Conservation (phyloP, 2,888 invertebrate species). For the Drosophila formosana region DNA sequence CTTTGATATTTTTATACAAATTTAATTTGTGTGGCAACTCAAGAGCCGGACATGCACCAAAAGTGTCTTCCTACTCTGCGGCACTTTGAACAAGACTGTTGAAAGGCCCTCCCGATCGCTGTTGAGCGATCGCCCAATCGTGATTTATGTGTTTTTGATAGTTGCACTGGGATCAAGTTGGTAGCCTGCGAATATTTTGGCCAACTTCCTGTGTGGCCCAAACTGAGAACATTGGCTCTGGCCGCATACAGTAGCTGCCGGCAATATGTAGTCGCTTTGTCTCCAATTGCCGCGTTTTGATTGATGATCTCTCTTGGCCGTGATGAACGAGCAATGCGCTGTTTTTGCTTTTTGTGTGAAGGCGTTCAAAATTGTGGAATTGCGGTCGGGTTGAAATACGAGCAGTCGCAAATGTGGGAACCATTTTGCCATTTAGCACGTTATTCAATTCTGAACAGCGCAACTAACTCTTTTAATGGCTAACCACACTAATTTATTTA, state of each 20-base stretch:
- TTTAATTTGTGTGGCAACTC: conserved; percentile 75
- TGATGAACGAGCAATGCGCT: conserved; percentile 48
- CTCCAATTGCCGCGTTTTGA: conserved; percentile 55
- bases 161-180: conserved; percentile 39
- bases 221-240: conserved; percentile 12
- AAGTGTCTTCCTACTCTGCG: conserved; percentile 43
- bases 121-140: conserved; percentile 28
- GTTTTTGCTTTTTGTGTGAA: conserved; percentile 18
- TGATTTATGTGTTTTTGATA: conserved; percentile 82
- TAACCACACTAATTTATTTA: no score
- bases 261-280: conserved; percentile 56
- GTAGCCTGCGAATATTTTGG: conserved; percentile 59
- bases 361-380: conserved; percentile 56
- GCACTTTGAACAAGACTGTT: conserved; percentile 71
- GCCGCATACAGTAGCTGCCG: conserved; percentile 65
- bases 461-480: not conserved
- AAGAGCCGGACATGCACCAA: conserved; percentile 27
- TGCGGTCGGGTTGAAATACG: conserved; percentile 51
- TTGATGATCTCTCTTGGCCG: conserved; percentile 59
- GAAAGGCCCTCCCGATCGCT: conserved; percentile 63
- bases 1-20: conserved; percentile 80
- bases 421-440: conserved; percentile 9
- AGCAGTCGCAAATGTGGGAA: conserved; percentile 47
- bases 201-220: conserved; percentile 73
- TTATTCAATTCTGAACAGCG: conserved; percentile 3